These are phyloP conservation scores for Neodiprion fabricii DNA, from an alignment of 1,140 invertebrate genomes.

Conservation along the genomic window DNA sequence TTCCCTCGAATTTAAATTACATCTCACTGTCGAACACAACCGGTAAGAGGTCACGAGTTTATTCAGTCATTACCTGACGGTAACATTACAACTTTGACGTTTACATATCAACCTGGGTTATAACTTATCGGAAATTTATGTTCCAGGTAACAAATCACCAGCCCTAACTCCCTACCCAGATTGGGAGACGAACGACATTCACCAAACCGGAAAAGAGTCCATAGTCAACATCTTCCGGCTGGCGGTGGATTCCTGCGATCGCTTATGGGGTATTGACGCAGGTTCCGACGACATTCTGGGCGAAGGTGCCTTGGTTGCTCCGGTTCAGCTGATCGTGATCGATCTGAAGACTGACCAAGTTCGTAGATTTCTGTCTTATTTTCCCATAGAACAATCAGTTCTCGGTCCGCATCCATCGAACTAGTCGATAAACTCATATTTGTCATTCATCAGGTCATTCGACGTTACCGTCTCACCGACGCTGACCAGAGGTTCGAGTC, in stretches of 20 bases:
- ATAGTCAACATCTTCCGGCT: slow-evolving; percentile 74
- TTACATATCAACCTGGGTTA: not conserved
- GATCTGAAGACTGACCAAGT: slow-evolving; percentile 75
- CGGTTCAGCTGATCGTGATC: slow-evolving; percentile 71
- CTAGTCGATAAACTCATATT: slow-evolving; percentile 1
- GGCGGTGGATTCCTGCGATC: slow-evolving; percentile 72
- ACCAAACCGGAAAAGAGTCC: slow-evolving; percentile 57
- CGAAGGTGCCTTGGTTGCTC: slow-evolving; percentile 65
- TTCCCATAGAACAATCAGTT: not conserved
- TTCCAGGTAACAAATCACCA: slow-evolving; percentile 66
- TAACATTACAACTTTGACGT: not conserved
- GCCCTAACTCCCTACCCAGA: slow-evolving; percentile 74
- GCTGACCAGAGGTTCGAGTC: slow-evolving; percentile 70
- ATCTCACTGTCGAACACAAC: slow-evolving; percentile 57
- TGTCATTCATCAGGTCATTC: slow-evolving; percentile 58
- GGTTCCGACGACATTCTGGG: slow-evolving; percentile 77
- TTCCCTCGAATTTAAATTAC: slow-evolving; percentile 75
- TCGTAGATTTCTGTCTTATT: slow-evolving; percentile 4
- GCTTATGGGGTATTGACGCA: slow-evolving; percentile 78
- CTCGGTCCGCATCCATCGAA: not conserved
- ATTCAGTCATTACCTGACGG: not conserved
- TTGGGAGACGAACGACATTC: slow-evolving; percentile 67
- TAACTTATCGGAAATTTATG: not conserved
- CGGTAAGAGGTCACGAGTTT: slow-evolving; percentile 21
- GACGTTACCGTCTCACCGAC: slow-evolving; percentile 71